Evolutionary conservation across 1,140 invertebrate species (phyloP), one percentile per base, ranked within the genome.

Genomic region (Leptestheria dahalacensis): DNA sequence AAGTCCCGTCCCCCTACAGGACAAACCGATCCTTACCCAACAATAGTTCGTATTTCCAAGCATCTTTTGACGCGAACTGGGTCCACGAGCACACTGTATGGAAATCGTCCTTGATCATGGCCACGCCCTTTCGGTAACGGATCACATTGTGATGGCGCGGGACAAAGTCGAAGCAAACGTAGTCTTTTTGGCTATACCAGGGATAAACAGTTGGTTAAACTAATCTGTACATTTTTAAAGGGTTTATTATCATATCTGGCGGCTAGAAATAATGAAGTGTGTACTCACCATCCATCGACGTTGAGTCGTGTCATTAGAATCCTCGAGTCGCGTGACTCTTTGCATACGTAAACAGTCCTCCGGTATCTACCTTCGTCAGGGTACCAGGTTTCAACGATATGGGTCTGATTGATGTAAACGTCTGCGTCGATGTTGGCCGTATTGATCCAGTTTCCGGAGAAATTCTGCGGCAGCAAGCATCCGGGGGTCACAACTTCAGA

Each of bases 131-230:
- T 64, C 94, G 80, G 71, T 89, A 97, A 66, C 89, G 79, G 61
- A 97, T 96, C 63, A 98, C 80, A 70, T 96, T 97, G 66, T 97
- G 92, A 77, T 97, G 93, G 62, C 89, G 79, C 0, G 91, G 88
- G 11, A 97, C 82, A 71, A 98, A 95, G 69, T 97, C 91, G 67
- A 95, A 96, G 68, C 95, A 97, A 9, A 97, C 82, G 68, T 89
- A 97, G 80, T 97, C 94, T 68, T 95, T 93, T 75, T 97, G 93
- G 74, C 92, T 88, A 69, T 65, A 79, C 77, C 63, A 59, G 59
- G 67, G 66, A 66, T 66, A 65, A 61, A 49, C 63, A 46, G 26
- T n/a, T n/a, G n/a, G n/a, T n/a, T n/a, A n/a, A n/a, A n/a, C n/a
- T n/a, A n/a, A n/a, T n/a, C n/a, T 28, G 55, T 33, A 58, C 48